A percentile compares a stretch with the other conserved stretches of the same genome.
These are phyloP conservation scores for Amazonetta brasiliensis DNA, from an alignment of 2,797 vertebrate species.

Conservation along the genomic window DNA sequence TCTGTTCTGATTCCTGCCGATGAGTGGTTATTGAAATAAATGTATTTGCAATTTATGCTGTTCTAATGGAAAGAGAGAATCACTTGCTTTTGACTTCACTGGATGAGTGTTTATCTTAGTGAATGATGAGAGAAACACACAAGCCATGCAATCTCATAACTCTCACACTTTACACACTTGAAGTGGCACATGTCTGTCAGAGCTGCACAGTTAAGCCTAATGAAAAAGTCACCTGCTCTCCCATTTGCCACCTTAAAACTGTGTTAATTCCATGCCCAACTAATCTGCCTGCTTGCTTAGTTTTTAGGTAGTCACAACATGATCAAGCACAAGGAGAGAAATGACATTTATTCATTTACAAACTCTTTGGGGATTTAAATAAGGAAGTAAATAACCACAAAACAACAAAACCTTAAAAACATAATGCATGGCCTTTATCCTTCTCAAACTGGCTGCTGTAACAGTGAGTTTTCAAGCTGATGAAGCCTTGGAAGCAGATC, in stretches of 20 bases:
- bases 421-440: background rate
- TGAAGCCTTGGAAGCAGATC: background rate
- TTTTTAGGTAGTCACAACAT: background rate
- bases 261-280: background rate
- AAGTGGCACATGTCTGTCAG: background rate
- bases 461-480: background rate
- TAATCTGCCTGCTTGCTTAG: background rate
- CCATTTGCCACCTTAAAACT: background rate
- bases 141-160: background rate
- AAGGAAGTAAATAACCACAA: background rate
- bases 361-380: background rate
- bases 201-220: background rate
- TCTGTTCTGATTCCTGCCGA: background rate
- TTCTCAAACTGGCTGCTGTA: background rate
- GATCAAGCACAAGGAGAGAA: background rate
- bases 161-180: background rate
- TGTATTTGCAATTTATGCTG: background rate
- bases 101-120: background rate
- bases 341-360: background rate
- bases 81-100: background rate
- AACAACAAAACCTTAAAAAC: fast-evolving
- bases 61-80: background rate
- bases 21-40: background rate
- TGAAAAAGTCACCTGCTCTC: background rate
- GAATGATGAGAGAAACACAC: background rate